Evolutionary conservation across 2,113 vertebrate genomes (phyloP), one percentile per base, ranked within the genome.

Genomic region (Malurus cyaneus): DNA sequence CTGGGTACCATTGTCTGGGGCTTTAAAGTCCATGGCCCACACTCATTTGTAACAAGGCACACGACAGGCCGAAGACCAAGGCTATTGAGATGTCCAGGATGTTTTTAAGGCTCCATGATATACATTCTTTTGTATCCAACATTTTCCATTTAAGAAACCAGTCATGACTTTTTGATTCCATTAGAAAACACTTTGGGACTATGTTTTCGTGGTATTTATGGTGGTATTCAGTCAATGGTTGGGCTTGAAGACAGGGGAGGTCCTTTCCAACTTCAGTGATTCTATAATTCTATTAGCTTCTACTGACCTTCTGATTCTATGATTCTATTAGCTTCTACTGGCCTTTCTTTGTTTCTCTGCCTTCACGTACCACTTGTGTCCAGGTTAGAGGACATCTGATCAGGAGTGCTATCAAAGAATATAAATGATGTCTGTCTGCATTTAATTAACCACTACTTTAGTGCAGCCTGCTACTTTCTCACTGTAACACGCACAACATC

Each of bases 1-100:
- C 17, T 62, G 42, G 10, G 11, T 39, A 54, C 12, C 21, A 7
- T 10, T 65, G 21, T 31, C n/a, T 18, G 16, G 1, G 5, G 0
- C 3, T 14, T 79, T 66, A 42, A 42, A 74, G 46, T 59, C 71
- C 73, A 25, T 8, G 31, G 26, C n/a, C 10, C 52, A 71, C 14
- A 21, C 3, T 77, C 52, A 67, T 5, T 59, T 56, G 29, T 26
- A 56, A 28, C 14, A 61, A 1, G 0, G 29, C 73, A 15, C 10
- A 11, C 0, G 2, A 53, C 10, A 47, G 39, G 36, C 34, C 41
- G 28, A 90, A 64, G 69, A 71, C 21, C 15, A 60, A 78, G 39
- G 54, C 21, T 61, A 16, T 11, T 42, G 31, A 72, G 53, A 28
- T 54, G 20, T 19, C 28, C 23, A 61, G 42, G 44, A 79, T 4